These are phyloP conservation scores for Vidua macroura DNA, from an alignment of 2,113 vertebrate species.

Conservation along the genomic window DNA sequence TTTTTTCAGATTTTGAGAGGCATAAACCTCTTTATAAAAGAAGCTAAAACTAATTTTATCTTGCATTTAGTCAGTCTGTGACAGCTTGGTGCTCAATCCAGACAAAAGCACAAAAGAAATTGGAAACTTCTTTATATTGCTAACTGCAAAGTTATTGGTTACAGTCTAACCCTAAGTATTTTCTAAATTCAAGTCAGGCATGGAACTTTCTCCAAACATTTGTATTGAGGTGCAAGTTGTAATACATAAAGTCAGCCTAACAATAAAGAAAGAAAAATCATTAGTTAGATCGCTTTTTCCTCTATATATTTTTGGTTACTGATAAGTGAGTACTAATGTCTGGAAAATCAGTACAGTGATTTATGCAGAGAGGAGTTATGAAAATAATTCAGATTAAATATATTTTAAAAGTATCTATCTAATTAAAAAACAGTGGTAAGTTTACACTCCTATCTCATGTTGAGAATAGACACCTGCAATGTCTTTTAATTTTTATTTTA, in stretches of 20 bases:
- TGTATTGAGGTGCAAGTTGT: not conserved
- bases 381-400: not conserved
- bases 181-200: not conserved
- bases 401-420: not conserved
- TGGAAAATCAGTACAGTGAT: not conserved
- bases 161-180: not conserved
- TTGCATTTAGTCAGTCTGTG: not conserved
- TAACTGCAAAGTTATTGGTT: not conserved
- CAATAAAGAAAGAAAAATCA: not conserved
- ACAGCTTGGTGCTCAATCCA: rapidly evolving
- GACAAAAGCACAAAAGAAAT: not conserved
- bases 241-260: not conserved
- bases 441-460: not conserved
- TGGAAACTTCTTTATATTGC: not conserved
- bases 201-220: not conserved
- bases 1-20: not conserved
- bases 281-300: not conserved
- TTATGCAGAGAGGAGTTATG: not conserved
- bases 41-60: not conserved
- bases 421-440: not conserved
- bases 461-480: not conserved
- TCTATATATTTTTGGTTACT: not conserved
- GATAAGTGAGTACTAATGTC: not conserved
- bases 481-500: not conserved
- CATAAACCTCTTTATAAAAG: not conserved